Evolutionary conservation across 2,888 invertebrate genomes (phyloP), one percentile per base, ranked within the genome.

Genomic region (Caenorhabditis afra): DNA sequence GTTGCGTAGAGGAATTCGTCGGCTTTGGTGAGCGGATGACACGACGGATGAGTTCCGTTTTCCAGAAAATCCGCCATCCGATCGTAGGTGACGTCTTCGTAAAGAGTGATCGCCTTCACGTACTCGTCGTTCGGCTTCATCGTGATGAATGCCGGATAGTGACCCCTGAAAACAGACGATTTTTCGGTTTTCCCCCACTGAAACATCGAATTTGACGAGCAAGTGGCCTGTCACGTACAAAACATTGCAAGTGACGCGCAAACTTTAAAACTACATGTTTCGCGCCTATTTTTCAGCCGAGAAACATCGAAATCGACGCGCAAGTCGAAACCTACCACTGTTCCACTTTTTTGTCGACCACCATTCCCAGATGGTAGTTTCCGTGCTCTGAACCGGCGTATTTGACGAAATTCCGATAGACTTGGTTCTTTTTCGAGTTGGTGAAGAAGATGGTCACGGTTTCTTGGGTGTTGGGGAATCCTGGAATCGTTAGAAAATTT

Each of bases 61-160:
- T 81, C 68, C 1, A 84, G 29, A 16, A 16, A 84, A 1, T 68
- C 29, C 0, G 41, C 58, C 75, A 84, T 84, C 45, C 64, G 49
- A 16, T 76, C 73, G 35, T 53, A 79, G 12, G 68, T 61, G 12
- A 81, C 29, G 29, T 84, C 79, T 10, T 79, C 58, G 53, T 74
- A 64, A 1, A 81, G 29, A 1, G 80, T 78, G 50, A 79, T 79
- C 12, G 82, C 84, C 59, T 81, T 67, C 0, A 62, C 58, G 41
- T 68, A 76, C 22, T 45, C 35, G 45, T 84, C 84, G 0, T 45
- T 16, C 4, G 84, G 84, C 47, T 84, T 84, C 71, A 81, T 79
- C 5, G 82, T 80, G 47, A 84, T 79, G 10, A 84, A 75, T 1
- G 84, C 84, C 1, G 84, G 84, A 20, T 82, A 66, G 41, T 67